Evolutionary conservation across 2,113 vertebrate species (phyloP).

Genomic region (Burhinus bistriatus): DNA sequence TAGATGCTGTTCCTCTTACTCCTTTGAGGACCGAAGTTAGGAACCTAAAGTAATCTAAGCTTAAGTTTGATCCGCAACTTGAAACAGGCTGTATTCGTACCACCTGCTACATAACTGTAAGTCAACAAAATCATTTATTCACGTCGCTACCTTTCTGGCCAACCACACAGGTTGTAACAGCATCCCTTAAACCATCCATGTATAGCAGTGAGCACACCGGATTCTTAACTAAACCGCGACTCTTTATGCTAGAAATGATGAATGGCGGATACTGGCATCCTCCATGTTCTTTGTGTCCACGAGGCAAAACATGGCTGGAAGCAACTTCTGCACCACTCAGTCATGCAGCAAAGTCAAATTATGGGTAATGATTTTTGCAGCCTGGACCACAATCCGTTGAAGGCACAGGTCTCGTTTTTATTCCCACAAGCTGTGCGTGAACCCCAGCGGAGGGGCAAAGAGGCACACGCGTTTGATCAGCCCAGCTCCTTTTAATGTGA

Average conservation of each 20-base stretch:
- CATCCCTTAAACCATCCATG: fast-evolving
- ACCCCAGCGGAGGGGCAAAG: neutral
- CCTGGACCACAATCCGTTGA: neutral
- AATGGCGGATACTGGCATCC: neutral
- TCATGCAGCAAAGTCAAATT: constrained; percentile 10
- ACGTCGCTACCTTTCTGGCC: neutral
- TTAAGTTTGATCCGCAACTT: neutral
- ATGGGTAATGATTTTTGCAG: constrained; percentile 43
- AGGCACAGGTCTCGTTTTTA: neutral
- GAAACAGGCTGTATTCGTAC: neutral
- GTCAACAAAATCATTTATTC: neutral
- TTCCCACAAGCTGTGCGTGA: neutral
- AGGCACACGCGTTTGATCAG: neutral
- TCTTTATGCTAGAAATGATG: neutral
- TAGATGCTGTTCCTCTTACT: neutral
- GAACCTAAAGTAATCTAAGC: neutral
- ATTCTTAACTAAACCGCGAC: neutral
- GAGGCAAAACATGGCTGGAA: neutral
- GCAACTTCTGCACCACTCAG: constrained; percentile 17
- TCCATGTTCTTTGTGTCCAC: neutral
- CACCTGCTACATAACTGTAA: neutral
- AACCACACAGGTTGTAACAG: neutral
- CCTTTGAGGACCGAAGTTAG: neutral
- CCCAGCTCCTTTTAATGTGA: constrained; percentile 7
- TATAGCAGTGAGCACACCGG: fast-evolving